A percentile compares a stretch with the other conserved stretches of the same genome.
phyloP scores from a whole-genome alignment of 2,797 vertebrate genomes.

The Balearica regulorum region DNA sequence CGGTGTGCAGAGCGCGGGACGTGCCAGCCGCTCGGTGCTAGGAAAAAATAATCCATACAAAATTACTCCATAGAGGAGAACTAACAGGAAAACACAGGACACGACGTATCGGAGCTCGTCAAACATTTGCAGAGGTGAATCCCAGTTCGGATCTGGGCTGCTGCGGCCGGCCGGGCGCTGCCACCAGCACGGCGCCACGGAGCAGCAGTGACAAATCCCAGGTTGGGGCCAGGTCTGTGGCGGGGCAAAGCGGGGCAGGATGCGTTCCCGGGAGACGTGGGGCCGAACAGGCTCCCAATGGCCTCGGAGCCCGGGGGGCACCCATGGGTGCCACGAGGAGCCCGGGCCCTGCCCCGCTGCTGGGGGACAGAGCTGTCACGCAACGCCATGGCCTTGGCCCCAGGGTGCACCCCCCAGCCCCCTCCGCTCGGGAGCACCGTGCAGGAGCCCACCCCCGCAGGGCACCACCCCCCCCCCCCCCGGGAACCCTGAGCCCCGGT shows the following conservation, averaged over 20 bases:
- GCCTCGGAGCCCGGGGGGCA: not conserved
- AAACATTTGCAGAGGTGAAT: not conserved
- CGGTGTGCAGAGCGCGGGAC: accelerated
- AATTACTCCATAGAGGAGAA: not conserved
- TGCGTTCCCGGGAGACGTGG: not conserved
- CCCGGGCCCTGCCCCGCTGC: not conserved
- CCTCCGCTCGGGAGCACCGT: not conserved
- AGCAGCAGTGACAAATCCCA: not conserved
- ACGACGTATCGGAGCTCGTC: accelerated
- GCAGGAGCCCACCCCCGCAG: not conserved
- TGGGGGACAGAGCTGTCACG: not conserved
- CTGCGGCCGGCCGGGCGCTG: not conserved
- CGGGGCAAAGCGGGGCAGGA: not conserved
- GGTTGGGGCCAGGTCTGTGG: too few relatives aligned
- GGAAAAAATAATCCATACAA: not conserved
- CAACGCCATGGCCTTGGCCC: not conserved
- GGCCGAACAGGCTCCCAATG: accelerated
- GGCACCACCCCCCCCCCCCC: not conserved
- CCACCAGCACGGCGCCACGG: not conserved
- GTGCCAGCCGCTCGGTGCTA: accelerated
- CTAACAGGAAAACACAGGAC: not conserved
- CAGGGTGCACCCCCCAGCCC: not conserved
- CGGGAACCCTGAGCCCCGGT: too few relatives aligned
- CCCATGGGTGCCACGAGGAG: not conserved
- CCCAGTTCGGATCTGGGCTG: not conserved